phyloP scores from a whole-genome alignment of 2,113 vertebrate genomes.

The Pelobates fuscus region DNA sequence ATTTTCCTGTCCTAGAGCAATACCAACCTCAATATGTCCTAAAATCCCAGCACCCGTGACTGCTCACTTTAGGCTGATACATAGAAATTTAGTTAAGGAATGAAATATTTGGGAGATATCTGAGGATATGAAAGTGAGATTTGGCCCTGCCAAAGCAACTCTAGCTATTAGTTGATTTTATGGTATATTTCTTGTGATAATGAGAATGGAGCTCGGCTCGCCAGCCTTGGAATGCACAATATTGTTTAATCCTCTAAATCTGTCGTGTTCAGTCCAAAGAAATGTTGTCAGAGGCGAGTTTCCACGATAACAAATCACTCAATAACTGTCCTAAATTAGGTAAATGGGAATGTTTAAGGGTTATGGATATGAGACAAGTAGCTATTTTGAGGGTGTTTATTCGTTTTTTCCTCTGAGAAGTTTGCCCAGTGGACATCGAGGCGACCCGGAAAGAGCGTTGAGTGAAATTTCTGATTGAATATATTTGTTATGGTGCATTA shows the following conservation, averaged over 20 bases:
- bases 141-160: too few species aligned
- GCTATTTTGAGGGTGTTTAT: too few species aligned
- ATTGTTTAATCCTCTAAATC: not conserved
- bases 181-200: not conserved
- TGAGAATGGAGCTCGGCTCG: not conserved
- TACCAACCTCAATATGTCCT: not conserved
- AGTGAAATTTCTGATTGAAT: slow-evolving; percentile 31
- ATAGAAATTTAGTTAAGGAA: too few species aligned
- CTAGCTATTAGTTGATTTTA: too few species aligned
- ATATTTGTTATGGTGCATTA: slow-evolving; percentile 31
- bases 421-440: not conserved
- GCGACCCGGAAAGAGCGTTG: too few species aligned
- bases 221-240: not conserved
- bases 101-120: too few species aligned
- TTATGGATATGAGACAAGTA: too few species aligned
- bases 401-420: too few species aligned
- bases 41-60: not conserved
- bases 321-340: not conserved
- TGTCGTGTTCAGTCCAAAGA: slow-evolving; percentile 20
- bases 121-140: too few species aligned
- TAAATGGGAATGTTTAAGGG: too few species aligned
- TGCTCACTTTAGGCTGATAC: not conserved
- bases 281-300: slow-evolving; percentile 23
- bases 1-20: not conserved
- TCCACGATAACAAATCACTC: slow-evolving; percentile 15